Evolutionary conservation across 2,113 vertebrate genomes (phyloP), one percentile per base, ranked within the genome.

Genomic region (Labrus mixtus): DNA sequence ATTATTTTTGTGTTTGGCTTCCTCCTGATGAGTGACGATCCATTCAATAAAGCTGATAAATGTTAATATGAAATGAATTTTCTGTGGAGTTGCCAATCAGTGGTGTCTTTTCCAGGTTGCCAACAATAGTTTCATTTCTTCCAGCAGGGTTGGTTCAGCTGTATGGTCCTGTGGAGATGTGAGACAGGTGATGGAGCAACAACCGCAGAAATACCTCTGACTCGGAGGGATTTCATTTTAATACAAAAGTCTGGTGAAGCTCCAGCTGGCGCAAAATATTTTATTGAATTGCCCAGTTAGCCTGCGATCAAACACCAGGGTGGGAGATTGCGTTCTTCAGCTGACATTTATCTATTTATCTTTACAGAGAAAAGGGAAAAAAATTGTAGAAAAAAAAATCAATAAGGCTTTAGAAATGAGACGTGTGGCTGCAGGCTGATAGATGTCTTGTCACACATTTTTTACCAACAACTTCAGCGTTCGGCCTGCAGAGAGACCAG

Each of bases 271-370:
- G 53, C 53, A 69, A 68, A 76, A 74, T 85, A 39, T 73, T 84
- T 88, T 81, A 90, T 89, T 90, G 81, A 78, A 90, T 89, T 85
- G 73, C 68, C 66, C 75, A 78, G 88, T 84, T 88, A 89, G 85
- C 46, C 66, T 68, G 68, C 89, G 88, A 92, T 92, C 80, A 91
- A 87, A 87, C 53, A 81, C 63, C 43, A 33, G 45, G 73, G 64
- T 77, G 46, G 58, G 71, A 82, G 64, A 79, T 81, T 85, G 83
- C 13, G 54, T 80, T 84, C 70, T 58, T 80, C 48, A 3, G 62
- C 66, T 84, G 87, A 85, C 79, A 79, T 91, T 89, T 78, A 77
- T 89, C 80, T 85, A 74, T 89, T 88, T 73, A 80, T 82, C 68
- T 78, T 78, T 81, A 48, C 37, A 68, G 50, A 69, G 50, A 84